phyloP scores from a whole-genome alignment of 2,888 invertebrate species.

The Clistopyga incitator region DNA sequence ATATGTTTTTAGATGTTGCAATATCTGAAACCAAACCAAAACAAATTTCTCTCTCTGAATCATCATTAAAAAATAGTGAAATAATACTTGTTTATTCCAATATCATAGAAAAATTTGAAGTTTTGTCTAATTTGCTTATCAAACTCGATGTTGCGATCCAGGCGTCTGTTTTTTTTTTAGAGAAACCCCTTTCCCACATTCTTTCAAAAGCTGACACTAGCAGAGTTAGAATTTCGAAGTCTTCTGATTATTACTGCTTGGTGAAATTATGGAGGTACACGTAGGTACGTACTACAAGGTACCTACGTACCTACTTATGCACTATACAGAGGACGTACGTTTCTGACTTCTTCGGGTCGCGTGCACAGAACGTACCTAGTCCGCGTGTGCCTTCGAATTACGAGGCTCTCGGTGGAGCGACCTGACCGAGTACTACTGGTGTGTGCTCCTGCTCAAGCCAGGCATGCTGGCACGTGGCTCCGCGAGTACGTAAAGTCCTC shows the following conservation, averaged over 20 bases:
- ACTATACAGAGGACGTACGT: slow-evolving; percentile 37
- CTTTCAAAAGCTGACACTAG: slow-evolving; percentile 22
- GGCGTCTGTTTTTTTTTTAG: neutral
- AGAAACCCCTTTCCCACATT: neutral
- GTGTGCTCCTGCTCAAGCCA: slow-evolving; percentile 48
- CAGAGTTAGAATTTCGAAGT: slow-evolving; percentile 17
- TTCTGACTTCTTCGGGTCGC: slow-evolving; percentile 56
- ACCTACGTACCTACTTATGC: slow-evolving; percentile 49
- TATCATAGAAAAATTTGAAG: too few species aligned
- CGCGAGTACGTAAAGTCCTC: slow-evolving; percentile 72
- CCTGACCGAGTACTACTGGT: slow-evolving; percentile 27
- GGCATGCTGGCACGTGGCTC: slow-evolving; percentile 65
- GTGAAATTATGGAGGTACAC: slow-evolving; percentile 17
- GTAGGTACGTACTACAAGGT: slow-evolving; percentile 24
- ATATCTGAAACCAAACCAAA: too few species aligned
- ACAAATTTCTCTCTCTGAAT: too few species aligned
- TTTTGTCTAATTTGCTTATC: too few species aligned
- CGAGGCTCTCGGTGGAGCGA: slow-evolving; percentile 45
- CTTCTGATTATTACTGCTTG: slow-evolving; percentile 49
- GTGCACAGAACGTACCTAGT: slow-evolving; percentile 54
- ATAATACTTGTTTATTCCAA: too few species aligned
- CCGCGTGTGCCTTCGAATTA: slow-evolving; percentile 57
- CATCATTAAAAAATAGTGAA: too few species aligned
- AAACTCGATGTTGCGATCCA: too few species aligned
- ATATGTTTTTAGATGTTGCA: too few species aligned